Conservation (phyloP, 92 coral and sea anemone species). For the Micromussa lordhowensis region DNA sequence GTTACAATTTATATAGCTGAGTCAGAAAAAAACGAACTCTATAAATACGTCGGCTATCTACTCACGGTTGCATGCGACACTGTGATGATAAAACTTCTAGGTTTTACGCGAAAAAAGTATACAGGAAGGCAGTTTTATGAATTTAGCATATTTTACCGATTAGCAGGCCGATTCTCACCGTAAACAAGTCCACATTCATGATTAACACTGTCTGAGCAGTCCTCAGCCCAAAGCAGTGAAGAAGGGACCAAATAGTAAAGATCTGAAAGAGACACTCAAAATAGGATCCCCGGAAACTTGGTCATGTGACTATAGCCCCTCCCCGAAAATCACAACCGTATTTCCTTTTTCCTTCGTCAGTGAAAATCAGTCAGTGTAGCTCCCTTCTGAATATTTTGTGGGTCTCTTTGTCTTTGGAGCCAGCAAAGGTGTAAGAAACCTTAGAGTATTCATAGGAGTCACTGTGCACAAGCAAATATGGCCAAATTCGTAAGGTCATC, state of each 20-base stretch:
- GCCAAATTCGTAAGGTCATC: slow-evolving; percentile 86
- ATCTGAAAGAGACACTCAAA: not conserved
- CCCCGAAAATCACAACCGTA: not conserved
- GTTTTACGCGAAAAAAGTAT: not conserved
- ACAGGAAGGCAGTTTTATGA: not conserved
- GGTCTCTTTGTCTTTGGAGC: not conserved
- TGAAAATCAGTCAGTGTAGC: not conserved
- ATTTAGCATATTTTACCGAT: not conserved
- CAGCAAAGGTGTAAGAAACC: not conserved
- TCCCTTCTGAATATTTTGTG: not conserved
- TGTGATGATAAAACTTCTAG: not conserved
- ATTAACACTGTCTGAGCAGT: too few species aligned
- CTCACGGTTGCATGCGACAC: too few species aligned
- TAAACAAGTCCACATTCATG: slow-evolving; percentile 34
- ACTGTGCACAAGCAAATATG: slow-evolving; percentile 34
- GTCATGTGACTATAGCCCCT: slow-evolving; percentile 48
- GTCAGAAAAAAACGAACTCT: too few species aligned
- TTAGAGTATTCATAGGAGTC: not conserved
- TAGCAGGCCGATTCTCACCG: slow-evolving; percentile 11
- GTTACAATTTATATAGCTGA: too few species aligned
- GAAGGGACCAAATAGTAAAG: not conserved
- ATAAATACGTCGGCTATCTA: too few species aligned
- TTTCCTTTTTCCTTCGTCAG: not conserved
- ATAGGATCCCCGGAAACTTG: slow-evolving; percentile 18
- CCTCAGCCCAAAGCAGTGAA: too few species aligned